These are phyloP conservation scores for Egretta garzetta DNA, from an alignment of 2,113 vertebrate genomes.

Conservation along the genomic window DNA sequence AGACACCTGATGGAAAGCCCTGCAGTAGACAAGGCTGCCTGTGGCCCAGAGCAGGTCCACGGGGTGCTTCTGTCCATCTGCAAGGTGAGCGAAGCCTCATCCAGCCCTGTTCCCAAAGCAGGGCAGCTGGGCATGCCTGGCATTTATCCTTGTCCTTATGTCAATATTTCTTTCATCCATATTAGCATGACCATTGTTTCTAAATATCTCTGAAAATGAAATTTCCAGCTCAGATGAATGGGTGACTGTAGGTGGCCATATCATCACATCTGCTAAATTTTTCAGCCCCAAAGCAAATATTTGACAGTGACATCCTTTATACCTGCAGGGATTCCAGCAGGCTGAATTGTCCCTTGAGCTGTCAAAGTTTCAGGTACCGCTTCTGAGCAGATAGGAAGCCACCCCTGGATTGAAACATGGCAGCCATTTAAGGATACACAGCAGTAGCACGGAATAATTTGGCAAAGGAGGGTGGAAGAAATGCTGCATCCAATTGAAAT, in stretches of 20 bases:
- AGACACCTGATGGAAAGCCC: background rate
- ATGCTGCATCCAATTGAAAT: background rate
- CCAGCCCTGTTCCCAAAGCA: background rate
- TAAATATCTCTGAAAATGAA: background rate
- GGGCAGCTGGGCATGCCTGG: background rate
- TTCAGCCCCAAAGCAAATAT: background rate
- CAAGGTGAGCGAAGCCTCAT: background rate
- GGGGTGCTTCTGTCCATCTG: background rate
- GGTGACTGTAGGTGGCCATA: background rate
- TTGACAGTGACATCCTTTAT: background rate
- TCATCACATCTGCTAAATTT: background rate
- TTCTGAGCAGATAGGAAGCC: background rate
- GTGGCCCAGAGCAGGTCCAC: rapidly evolving
- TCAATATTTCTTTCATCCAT: background rate
- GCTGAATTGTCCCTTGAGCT: background rate
- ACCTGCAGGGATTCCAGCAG: background rate
- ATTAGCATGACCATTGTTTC: background rate
- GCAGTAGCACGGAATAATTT: background rate
- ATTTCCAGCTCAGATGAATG: background rate
- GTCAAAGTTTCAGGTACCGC: background rate
- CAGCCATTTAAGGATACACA: background rate
- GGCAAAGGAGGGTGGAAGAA: background rate
- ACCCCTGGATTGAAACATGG: background rate
- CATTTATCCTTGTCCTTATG: background rate
- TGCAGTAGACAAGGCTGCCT: background rate